Percentiles rank a stretch among this genome's conserved stretches.
Evolutionary conservation across 2,113 vertebrate species (phyloP).

Genomic region (Trogon melanurus): DNA sequence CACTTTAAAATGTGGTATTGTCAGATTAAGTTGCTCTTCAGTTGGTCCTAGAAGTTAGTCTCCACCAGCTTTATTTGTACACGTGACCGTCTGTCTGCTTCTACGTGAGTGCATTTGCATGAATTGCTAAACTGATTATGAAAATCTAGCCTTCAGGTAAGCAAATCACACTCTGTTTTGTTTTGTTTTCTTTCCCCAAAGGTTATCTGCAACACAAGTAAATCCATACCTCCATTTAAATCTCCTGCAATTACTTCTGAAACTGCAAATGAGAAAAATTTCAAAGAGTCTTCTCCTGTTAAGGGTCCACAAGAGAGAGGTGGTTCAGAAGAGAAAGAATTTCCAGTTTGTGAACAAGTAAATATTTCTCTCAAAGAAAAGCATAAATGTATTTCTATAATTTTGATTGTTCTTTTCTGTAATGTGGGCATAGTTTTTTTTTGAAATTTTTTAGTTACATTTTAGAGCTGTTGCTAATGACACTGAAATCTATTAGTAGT

Average conservation of each 20-base stretch:
- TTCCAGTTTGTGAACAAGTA: constrained; percentile 38
- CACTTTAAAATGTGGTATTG: not conserved
- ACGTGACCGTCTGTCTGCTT: not conserved
- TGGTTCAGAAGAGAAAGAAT: constrained; percentile 68
- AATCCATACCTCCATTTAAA: constrained; percentile 71
- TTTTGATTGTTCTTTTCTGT: not conserved
- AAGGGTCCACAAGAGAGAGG: constrained; percentile 68
- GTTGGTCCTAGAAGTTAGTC: not conserved
- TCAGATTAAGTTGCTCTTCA: not conserved
- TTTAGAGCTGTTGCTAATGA: not conserved
- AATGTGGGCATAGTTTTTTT: not conserved
- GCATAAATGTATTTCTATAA: not conserved
- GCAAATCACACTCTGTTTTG: not conserved
- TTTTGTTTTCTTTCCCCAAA: constrained; percentile 29
- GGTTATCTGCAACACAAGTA: constrained; percentile 76
- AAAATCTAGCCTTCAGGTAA: not conserved
- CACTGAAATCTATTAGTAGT: not conserved
- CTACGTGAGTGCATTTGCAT: not conserved
- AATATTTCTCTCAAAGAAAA: constrained; percentile 59
- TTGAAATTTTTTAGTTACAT: not conserved
- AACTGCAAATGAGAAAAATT: constrained; percentile 78
- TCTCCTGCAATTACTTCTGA: constrained; percentile 68
- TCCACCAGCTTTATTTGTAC: not conserved
- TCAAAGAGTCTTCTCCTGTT: constrained; percentile 69
- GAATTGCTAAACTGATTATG: not conserved